phyloP scores from a whole-genome alignment of 2,113 vertebrate genomes.

The Syngnathus typhle region DNA sequence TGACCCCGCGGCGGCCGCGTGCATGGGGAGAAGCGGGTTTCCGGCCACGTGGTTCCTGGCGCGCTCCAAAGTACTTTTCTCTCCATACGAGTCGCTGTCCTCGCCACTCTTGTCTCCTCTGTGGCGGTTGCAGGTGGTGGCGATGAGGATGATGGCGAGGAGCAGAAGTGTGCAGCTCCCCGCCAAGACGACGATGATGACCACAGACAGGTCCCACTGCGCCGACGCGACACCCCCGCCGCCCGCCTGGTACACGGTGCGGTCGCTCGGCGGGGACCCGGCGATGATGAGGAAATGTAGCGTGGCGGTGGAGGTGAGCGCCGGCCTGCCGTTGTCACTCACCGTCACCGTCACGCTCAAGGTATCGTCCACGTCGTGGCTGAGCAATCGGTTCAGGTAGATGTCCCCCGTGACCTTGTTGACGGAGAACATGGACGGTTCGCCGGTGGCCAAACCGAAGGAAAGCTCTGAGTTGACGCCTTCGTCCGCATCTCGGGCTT shows the following conservation, averaged over 20 bases:
- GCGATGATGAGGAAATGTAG: slow-evolving; percentile 81
- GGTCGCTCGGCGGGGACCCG: slow-evolving; percentile 73
- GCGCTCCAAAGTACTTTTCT: slow-evolving; percentile 75
- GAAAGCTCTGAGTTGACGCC: slow-evolving; percentile 82
- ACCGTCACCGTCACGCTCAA: slow-evolving; percentile 79
- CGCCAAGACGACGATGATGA: slow-evolving; percentile 89
- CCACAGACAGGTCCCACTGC: slow-evolving; percentile 88
- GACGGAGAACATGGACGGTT: slow-evolving; percentile 76
- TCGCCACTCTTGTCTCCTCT: slow-evolving; percentile 76
- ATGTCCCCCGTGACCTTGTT: slow-evolving; percentile 85
- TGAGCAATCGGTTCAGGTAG: slow-evolving; percentile 80
- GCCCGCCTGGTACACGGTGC: slow-evolving; percentile 65
- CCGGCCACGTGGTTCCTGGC: slow-evolving; percentile 67
- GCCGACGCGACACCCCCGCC: slow-evolving; percentile 50
- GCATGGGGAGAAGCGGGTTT: slow-evolving; percentile 69
- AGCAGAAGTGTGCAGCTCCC: slow-evolving; percentile 94
- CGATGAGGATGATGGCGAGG: slow-evolving; percentile 93
- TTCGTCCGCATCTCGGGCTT: slow-evolving; percentile 86
- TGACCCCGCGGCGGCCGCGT: slow-evolving; percentile 45
- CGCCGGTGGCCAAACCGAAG: slow-evolving; percentile 74
- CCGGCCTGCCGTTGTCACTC: slow-evolving; percentile 83
- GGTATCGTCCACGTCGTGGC: slow-evolving; percentile 77
- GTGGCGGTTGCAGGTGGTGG: slow-evolving; percentile 87
- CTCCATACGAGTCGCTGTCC: slow-evolving; percentile 63
- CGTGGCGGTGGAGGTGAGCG: slow-evolving; percentile 78